A percentile compares a stretch with the other conserved stretches of the same genome.
Conservation (phyloP, 2,113 vertebrate species). For the Carettochelys insculpta region DNA sequence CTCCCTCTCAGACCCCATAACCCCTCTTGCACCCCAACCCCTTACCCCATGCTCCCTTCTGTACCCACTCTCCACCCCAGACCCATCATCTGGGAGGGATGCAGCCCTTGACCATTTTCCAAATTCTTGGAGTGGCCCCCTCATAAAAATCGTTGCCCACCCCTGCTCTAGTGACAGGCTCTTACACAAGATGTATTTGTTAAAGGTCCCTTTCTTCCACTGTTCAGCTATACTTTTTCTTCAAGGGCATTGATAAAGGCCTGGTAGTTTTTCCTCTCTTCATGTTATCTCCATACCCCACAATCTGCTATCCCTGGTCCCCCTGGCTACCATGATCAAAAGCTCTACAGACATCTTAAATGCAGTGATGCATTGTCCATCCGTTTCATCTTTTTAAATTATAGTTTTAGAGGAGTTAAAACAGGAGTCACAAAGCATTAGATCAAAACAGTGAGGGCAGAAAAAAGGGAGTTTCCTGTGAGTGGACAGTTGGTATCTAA, state of each 20-base stretch:
- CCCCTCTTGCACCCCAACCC: no score
- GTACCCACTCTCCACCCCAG: no score
- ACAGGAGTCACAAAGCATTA: neutral
- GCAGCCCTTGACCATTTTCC: no score
- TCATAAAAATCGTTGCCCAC: no score
- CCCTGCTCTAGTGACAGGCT: neutral
- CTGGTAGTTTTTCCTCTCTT: neutral
- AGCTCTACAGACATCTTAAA: neutral
- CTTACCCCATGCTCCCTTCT: no score
- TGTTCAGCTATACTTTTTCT: constrained; percentile 6
- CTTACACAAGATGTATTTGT: neutral
- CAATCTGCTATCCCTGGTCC: accelerated
- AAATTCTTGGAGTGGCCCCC: no score
- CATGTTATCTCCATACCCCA: neutral
- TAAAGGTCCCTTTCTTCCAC: neutral
- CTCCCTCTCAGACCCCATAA: no score
- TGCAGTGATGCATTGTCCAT: neutral
- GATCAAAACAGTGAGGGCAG: neutral
- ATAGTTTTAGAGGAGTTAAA: neutral
- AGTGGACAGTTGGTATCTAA: neutral
- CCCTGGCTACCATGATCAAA: neutral
- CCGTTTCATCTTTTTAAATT: neutral
- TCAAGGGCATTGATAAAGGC: neutral
- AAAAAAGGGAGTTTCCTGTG: neutral
- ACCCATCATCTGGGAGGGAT: no score